phyloP scores from a whole-genome alignment of 2,797 vertebrate genomes.

The Nasua narica region DNA sequence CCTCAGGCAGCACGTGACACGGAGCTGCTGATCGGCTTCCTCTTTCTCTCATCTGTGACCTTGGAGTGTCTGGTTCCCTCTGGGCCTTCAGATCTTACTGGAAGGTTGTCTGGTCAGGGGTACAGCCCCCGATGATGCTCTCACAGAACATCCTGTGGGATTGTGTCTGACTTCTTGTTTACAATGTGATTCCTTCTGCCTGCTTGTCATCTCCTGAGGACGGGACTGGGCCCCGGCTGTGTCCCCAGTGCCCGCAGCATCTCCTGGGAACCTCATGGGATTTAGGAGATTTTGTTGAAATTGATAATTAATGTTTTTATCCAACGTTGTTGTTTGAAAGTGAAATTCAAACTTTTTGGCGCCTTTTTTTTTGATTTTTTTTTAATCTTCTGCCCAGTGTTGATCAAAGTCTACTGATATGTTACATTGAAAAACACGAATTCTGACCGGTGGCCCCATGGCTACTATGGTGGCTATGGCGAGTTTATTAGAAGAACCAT shows the following conservation, averaged over 20 bases:
- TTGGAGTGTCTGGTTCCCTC: neutral
- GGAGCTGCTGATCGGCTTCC: neutral
- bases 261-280: no score
- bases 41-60: neutral
- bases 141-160: fast-evolving
- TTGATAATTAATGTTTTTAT: neutral
- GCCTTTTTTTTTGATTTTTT: neutral
- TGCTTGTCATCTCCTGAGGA: fast-evolving
- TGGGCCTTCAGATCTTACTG: neutral
- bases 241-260: neutral
- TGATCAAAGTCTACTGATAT: neutral
- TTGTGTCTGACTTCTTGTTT: neutral
- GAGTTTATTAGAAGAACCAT: neutral
- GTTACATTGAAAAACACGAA: fast-evolving
- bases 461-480: neutral
- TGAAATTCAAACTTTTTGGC: neutral
- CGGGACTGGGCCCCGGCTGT: neutral
- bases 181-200: fast-evolving
- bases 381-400: neutral
- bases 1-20: fast-evolving
- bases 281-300: neutral
- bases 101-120: fast-evolving
- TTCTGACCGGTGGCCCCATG: no score
- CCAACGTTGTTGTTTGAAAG: neutral
- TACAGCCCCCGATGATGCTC: fast-evolving